These are phyloP conservation scores for Charina bottae DNA, from an alignment of 2,113 vertebrate species.

Conservation along the genomic window DNA sequence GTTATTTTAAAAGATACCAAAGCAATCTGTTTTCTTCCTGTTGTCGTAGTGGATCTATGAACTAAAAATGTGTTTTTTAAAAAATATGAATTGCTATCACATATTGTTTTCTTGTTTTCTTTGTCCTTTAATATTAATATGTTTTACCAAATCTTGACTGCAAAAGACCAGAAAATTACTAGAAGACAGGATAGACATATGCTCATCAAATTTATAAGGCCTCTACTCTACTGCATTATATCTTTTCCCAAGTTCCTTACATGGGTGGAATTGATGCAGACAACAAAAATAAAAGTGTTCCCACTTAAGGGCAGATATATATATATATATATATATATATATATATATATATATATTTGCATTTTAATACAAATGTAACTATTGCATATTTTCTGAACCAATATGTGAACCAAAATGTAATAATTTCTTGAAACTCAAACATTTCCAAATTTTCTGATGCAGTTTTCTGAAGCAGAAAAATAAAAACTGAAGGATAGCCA, in stretches of 20 bases:
- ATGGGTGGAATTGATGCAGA: neutral
- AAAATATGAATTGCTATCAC: neutral
- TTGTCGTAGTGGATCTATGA: neutral
- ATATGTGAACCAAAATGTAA: neutral
- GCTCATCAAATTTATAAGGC: neutral
- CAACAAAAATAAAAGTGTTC: neutral
- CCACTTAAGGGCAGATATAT: neutral
- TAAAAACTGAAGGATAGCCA: neutral
- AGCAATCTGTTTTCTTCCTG: neutral
- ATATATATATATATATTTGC: too few relatives aligned
- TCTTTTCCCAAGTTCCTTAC: neutral
- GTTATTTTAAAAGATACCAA: neutral
- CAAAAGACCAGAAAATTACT: neutral
- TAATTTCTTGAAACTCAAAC: neutral
- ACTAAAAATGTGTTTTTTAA: neutral
- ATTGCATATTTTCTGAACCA: too few relatives aligned
- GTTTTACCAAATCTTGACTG: neutral
- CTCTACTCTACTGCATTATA: neutral
- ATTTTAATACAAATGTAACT: too few relatives aligned
- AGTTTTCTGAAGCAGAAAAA: neutral
- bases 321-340: too few relatives aligned
- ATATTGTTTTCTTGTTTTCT: neutral
- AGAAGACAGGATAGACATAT: neutral
- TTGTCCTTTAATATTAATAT: neutral
- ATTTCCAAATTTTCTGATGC: neutral